Evolutionary conservation across 2,888 invertebrate species (phyloP).

Genomic region (Trichogramma evanescens): DNA sequence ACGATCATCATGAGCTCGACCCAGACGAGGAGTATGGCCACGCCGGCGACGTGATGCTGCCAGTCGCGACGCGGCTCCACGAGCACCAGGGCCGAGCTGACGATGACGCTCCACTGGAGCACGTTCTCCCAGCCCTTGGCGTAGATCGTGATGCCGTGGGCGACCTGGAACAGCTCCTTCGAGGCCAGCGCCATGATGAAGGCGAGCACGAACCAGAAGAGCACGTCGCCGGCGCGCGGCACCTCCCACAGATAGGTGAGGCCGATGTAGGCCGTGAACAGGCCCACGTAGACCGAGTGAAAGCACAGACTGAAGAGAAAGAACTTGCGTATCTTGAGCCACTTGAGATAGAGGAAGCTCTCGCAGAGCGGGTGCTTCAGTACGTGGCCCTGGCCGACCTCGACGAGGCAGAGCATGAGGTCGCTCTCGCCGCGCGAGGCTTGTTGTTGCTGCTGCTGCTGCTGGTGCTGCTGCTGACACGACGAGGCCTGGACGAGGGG

Average conservation of each 20-base stretch:
- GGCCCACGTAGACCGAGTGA: conserved; percentile 66
- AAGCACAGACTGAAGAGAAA: conserved; percentile 72
- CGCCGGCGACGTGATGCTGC: conserved; percentile 75
- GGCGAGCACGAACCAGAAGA: conserved; percentile 49
- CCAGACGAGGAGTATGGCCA: conserved; percentile 75
- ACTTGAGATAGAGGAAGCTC: conserved; percentile 76
- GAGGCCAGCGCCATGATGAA: conserved; percentile 59
- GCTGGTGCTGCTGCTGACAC: conserved; percentile 27
- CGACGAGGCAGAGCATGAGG: conserved; percentile 58
- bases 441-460: conserved; percentile 31
- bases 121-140: conserved; percentile 78
- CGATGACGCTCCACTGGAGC: conserved; percentile 71
- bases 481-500: conserved; percentile 43
- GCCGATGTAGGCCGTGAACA: conserved; percentile 67
- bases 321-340: conserved; percentile 74
- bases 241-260: conserved; percentile 53
- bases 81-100: conserved; percentile 38
- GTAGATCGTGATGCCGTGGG: conserved; percentile 66
- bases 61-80: conserved; percentile 49
- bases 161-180: conserved; percentile 75
- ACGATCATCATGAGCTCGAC: conserved; percentile 79
- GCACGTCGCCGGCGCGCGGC: conserved; percentile 46
- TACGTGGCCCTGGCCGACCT: conserved; percentile 69
- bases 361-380: conserved; percentile 79
- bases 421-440: conserved; percentile 48